Conservation (phyloP, 2,888 invertebrate species). For the Chloroclystis v-ata region DNA sequence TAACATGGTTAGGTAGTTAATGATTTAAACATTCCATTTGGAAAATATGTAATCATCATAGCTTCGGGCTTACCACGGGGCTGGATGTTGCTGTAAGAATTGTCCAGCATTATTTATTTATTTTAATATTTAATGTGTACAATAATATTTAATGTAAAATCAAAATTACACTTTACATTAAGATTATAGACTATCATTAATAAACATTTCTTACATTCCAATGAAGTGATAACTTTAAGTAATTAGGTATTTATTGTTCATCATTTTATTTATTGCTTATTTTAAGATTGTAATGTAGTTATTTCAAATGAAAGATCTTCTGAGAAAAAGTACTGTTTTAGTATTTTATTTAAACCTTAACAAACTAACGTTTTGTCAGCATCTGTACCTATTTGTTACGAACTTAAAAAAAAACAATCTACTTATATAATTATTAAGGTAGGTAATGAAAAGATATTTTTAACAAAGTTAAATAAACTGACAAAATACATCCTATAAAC, state of each 20-base stretch:
- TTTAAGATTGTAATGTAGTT: conserved; percentile 25
- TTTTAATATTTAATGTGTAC: no score
- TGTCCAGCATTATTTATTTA: no score
- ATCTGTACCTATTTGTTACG: not conserved
- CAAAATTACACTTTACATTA: conserved; percentile 3
- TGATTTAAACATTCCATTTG: no score
- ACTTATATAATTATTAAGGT: no score
- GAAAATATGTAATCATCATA: no score
- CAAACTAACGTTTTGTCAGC: not conserved
- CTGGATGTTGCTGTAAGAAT: no score
- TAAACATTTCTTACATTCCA: conserved; percentile 26
- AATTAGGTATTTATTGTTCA: conserved; percentile 27
- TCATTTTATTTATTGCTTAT: conserved; percentile 24
- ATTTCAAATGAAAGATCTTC: conserved; percentile 14
- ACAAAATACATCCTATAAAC: not conserved
- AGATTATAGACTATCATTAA: not conserved
- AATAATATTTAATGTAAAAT: not conserved
- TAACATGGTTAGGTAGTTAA: no score
- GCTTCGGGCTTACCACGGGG: no score
- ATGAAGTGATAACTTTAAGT: conserved; percentile 28
- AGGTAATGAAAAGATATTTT: no score
- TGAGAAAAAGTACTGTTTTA: not conserved
- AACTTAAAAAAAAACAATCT: no score
- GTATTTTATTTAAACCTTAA: not conserved
- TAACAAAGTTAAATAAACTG: no score